These are phyloP conservation scores for Muscicapa adusta DNA, from an alignment of 2,113 vertebrate genomes.

Conservation along the genomic window DNA sequence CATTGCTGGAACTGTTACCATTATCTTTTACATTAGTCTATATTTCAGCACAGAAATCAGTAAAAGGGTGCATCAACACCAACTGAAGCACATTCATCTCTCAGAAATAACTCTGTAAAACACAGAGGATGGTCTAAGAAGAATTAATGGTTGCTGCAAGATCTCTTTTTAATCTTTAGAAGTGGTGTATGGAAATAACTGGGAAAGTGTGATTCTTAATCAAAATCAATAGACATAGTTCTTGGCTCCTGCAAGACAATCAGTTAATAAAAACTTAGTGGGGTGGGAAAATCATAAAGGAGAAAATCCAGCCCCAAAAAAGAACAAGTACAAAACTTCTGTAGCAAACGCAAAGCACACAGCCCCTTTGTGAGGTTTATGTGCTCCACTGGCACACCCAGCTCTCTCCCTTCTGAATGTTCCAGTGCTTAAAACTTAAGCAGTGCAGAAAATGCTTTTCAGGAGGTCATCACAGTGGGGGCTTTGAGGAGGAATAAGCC, in stretches of 20 bases:
- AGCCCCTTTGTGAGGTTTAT: neutral
- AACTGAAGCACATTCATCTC: neutral
- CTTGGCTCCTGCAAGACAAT: neutral
- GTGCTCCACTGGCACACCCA: neutral
- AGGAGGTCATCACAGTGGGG: neutral
- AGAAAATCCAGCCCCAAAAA: neutral
- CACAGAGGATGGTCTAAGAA: neutral
- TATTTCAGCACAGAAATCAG: constrained; percentile 3
- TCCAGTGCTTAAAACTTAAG: neutral
- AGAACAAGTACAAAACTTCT: neutral
- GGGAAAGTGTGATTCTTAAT: neutral
- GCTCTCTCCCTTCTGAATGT: neutral
- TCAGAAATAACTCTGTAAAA: neutral
- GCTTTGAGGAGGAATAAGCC: neutral
- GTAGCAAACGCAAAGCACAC: neutral
- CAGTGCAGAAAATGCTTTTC: neutral
- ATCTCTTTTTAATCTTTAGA: neutral
- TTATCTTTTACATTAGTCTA: neutral
- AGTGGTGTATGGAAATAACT: neutral
- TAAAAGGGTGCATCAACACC: neutral
- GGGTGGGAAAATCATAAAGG: neutral
- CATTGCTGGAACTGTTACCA: neutral
- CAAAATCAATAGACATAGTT: neutral
- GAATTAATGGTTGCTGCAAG: neutral
- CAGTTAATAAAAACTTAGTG: neutral